Conservation (phyloP, 2,888 invertebrate genomes). For the Mesorhabditis spiculigera region DNA sequence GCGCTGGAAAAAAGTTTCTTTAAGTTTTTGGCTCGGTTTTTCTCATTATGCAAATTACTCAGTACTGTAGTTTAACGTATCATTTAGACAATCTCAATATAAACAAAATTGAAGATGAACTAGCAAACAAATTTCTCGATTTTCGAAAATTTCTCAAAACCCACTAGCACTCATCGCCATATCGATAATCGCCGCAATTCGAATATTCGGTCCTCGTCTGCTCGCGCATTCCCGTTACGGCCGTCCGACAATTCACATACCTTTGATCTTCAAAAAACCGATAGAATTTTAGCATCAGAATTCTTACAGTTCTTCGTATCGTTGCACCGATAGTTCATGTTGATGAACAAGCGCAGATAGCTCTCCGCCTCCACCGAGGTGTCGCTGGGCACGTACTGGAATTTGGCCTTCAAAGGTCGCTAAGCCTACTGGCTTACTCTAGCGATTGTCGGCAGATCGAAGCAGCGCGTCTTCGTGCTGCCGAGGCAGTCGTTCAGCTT, state of each 20-base stretch:
- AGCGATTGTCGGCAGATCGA: not conserved
- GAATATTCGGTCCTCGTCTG: not conserved
- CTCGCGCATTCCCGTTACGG: not conserved
- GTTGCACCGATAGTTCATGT: not conserved
- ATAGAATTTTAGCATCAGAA: no score
- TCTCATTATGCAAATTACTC: not conserved
- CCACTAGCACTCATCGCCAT: conserved; percentile 4
- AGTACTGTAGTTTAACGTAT: no score
- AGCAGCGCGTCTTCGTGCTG: not conserved
- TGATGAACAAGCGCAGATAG: not conserved
- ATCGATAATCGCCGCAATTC: not conserved
- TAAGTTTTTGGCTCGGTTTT: not conserved
- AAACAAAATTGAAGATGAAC: no score
- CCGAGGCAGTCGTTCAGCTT: not conserved
- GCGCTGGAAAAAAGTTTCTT: not conserved
- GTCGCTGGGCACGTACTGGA: not conserved
- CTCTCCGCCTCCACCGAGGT: conserved; percentile 1
- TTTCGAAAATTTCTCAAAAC: not conserved
- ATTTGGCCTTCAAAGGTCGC: not conserved
- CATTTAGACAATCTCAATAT: no score
- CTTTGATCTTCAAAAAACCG: not conserved
- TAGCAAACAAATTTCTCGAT: no score
- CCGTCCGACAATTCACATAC: not conserved
- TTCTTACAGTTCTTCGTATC: not conserved
- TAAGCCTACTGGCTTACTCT: not conserved